Conservation (phyloP, 2,888 invertebrate species). For the Acleris emargana region DNA sequence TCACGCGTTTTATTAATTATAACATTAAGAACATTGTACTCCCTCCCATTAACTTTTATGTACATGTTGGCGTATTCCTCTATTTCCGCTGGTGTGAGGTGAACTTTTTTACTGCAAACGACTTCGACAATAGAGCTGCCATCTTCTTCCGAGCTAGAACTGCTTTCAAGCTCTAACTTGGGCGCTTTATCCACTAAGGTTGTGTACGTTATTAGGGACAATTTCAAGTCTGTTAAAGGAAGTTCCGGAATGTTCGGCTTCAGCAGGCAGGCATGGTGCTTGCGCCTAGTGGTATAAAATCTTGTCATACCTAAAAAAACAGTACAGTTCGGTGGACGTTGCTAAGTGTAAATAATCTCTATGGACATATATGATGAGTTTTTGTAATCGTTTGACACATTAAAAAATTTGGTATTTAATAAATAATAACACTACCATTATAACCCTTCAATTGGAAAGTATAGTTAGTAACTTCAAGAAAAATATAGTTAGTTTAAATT, state of each 20-base stretch:
- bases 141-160: conserved; percentile 43
- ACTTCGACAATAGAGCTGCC: conserved; percentile 51
- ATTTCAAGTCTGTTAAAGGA: conserved; percentile 44
- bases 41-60: conserved; percentile 47
- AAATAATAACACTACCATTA: too few species aligned
- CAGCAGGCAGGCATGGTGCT: conserved; percentile 52
- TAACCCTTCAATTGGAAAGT: too few species aligned
- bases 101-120: conserved; percentile 33
- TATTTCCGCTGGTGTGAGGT: conserved; percentile 53
- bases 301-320: conserved; percentile 49
- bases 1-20: conserved; percentile 59
- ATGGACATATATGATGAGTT: too few species aligned
- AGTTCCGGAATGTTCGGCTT: conserved; percentile 52
- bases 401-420: too few species aligned
- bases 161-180: conserved; percentile 30
- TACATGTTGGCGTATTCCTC: conserved; percentile 54
- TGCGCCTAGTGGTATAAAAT: conserved; percentile 50
- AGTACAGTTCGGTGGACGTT: too few species aligned
- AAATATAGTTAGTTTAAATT: too few species aligned
- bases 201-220: conserved; percentile 47
- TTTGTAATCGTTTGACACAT: neutral
- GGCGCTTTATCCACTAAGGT: conserved; percentile 47
- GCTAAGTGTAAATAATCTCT: too few species aligned
- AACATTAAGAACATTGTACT: conserved; percentile 56
- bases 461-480: too few species aligned